phyloP scores from a whole-genome alignment of 2,113 vertebrate genomes.

The Podarcis muralis region DNA sequence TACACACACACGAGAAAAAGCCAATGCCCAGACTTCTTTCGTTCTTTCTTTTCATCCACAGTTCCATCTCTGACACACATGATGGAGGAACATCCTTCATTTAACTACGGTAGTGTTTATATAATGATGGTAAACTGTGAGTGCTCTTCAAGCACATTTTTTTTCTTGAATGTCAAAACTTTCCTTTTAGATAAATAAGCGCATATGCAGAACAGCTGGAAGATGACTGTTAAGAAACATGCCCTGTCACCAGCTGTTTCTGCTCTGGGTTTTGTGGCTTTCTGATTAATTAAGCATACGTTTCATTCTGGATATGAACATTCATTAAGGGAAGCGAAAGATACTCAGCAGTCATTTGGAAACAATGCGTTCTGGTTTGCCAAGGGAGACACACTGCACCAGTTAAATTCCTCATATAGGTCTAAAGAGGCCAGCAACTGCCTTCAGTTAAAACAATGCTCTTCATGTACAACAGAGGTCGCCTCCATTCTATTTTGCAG shows the following conservation, averaged over 20 bases:
- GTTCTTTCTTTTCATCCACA: not conserved
- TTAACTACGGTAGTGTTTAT: not conserved
- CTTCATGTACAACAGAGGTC: not conserved
- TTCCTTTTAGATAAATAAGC: not conserved
- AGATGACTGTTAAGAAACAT: not conserved
- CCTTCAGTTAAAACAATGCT: not conserved
- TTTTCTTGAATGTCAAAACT: not conserved
- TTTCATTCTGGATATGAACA: not conserved
- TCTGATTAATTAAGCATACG: constrained; percentile 17
- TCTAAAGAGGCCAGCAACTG: not conserved
- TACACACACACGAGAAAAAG: not conserved
- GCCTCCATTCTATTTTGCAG: not conserved
- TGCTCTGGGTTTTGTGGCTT: constrained; percentile 8
- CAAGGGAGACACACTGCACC: not conserved
- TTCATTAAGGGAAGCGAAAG: constrained; percentile 12
- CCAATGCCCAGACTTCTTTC: no score
- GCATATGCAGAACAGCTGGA: not conserved
- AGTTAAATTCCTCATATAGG: not conserved
- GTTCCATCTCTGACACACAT: not conserved
- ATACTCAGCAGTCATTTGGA: not conserved
- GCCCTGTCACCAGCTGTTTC: not conserved
- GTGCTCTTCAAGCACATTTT: not conserved
- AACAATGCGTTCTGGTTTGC: not conserved
- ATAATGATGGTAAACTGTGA: not conserved
- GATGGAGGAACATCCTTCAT: not conserved